Conservation (phyloP, 2,113 vertebrate genomes). For the Tricholaema leucomelas region DNA sequence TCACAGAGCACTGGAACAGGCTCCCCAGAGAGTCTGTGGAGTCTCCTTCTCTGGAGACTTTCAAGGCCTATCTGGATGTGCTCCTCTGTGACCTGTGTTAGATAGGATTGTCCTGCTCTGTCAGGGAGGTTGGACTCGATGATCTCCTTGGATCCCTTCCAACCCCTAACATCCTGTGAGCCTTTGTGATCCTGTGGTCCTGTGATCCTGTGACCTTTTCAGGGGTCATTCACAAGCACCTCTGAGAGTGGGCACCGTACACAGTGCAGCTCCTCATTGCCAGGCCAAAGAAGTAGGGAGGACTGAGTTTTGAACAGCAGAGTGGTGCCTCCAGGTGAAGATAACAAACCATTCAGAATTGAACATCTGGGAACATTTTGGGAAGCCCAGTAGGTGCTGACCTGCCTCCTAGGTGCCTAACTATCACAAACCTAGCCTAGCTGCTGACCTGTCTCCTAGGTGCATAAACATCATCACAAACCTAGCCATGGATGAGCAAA, state of each 20-base stretch:
- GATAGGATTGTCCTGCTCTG: no score
- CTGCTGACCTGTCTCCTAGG: slow-evolving; percentile 22
- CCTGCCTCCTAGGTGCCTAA: slow-evolving; percentile 20
- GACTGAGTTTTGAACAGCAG: not conserved
- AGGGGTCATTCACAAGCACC: not conserved
- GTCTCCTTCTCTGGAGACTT: no score
- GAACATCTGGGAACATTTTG: not conserved
- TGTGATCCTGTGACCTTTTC: no score
- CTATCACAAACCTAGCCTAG: slow-evolving; percentile 1
- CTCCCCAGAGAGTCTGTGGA: no score
- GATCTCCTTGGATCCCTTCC: no score
- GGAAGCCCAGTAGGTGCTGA: slow-evolving; percentile 18
- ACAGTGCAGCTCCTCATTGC: not conserved
- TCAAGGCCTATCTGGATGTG: no score
- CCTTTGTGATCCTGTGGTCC: no score
- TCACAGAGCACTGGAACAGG: no score
- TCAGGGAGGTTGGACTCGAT: no score
- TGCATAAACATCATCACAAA: slow-evolving; percentile 20
- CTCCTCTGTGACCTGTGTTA: no score
- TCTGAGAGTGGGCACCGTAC: not conserved
- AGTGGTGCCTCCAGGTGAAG: not conserved
- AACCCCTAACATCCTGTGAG: no score
- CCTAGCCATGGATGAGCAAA: not conserved
- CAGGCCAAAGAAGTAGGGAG: not conserved
- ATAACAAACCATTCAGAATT: not conserved